Percentiles rank a stretch among this genome's conserved stretches.
phyloP scores from a whole-genome alignment of 2,797 vertebrate species.

The Babyrousa celebensis region DNA sequence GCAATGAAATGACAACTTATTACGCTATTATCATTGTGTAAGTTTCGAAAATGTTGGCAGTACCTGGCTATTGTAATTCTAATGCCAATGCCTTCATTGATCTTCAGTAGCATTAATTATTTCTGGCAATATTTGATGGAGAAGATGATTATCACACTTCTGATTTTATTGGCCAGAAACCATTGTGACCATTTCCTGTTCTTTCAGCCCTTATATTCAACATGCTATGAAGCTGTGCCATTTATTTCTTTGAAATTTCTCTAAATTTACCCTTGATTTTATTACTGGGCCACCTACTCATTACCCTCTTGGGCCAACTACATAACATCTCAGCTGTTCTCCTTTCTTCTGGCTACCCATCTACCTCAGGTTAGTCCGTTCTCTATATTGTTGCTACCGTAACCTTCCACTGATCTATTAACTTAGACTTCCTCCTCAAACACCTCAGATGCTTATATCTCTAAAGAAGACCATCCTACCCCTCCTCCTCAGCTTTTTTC shows the following conservation, averaged over 20 bases:
- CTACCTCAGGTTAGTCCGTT: background rate
- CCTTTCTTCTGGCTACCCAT: background rate
- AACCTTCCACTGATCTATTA: background rate
- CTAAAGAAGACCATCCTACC: background rate
- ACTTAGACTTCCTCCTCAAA: background rate
- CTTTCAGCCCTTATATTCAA: background rate
- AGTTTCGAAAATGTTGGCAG: background rate
- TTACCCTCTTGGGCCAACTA: background rate
- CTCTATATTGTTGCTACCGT: background rate
- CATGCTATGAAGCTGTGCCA: background rate
- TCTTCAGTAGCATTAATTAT: background rate
- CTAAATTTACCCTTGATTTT: background rate
- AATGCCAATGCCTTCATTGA: background rate
- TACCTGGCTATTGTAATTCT: background rate
- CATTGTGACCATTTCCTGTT: background rate
- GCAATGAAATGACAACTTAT: background rate
- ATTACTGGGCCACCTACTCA: background rate
- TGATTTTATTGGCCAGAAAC: background rate
- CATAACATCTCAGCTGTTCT: background rate
- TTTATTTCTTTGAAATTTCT: slow-evolving; percentile 26
- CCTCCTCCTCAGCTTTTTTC: background rate
- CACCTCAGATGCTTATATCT: rapidly evolving
- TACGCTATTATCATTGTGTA: background rate
- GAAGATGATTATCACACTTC: background rate
- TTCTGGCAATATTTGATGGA: background rate